Evolutionary conservation across 2,113 vertebrate species (phyloP).

Genomic region (Corythornis cristatus): DNA sequence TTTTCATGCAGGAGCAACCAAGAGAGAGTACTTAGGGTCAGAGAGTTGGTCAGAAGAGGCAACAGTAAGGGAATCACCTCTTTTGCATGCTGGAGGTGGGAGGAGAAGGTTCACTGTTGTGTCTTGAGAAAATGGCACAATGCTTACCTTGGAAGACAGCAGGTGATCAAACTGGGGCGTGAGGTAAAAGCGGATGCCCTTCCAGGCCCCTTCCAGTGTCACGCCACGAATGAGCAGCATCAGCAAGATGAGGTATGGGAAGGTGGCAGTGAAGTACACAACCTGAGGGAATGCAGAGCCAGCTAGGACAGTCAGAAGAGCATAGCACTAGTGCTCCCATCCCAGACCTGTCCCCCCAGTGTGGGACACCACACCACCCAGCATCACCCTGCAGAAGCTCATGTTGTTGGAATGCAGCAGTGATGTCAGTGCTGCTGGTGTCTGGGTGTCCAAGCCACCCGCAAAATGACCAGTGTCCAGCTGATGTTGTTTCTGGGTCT

Average conservation of each 20-base stretch:
- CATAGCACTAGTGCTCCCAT: fast-evolving
- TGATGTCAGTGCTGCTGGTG: not conserved
- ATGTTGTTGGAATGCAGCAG: not conserved
- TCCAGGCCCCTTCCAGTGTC: constrained; percentile 83
- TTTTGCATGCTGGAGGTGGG: not conserved
- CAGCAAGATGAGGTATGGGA: constrained; percentile 83
- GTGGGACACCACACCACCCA: fast-evolving
- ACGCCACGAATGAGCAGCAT: constrained; percentile 82
- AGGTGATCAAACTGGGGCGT: constrained; percentile 82
- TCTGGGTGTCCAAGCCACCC: not conserved
- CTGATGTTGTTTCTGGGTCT: not conserved
- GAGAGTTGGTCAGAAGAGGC: not conserved
- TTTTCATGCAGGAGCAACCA: not conserved
- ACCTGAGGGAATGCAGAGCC: constrained; percentile 61
- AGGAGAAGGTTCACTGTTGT: not conserved
- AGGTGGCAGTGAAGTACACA: constrained; percentile 85
- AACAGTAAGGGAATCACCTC: not conserved
- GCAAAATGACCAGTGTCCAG: not conserved
- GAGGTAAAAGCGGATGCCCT: constrained; percentile 83
- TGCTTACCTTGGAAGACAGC: constrained; percentile 80
- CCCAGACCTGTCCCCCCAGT: no score
- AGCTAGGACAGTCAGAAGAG: not conserved
- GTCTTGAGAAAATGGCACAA: not conserved
- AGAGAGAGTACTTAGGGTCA: not conserved
- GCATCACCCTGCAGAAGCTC: not conserved